Evolutionary conservation across 2,888 invertebrate genomes (phyloP), one percentile per base, ranked within the genome.

Genomic region (Dolichopus griseipennis): DNA sequence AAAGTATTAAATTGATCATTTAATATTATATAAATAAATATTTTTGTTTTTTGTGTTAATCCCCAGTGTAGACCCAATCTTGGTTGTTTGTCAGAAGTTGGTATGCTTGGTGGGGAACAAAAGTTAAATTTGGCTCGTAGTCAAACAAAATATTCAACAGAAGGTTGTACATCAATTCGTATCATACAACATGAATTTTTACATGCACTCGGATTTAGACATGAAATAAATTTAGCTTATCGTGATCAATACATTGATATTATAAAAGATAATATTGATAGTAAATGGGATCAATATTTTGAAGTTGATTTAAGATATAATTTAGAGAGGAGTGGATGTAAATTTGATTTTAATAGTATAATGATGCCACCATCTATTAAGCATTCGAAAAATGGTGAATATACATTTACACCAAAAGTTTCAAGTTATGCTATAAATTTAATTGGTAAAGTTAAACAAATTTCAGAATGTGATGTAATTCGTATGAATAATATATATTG

Each of bases 321-420:
- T n/a, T 83, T 87, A 0, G 82, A 85, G 65, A 86, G 85, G 43
- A 90, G 83, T 75, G 88, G 87, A 1, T 84, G 90, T 34, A 78
- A 82, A 0, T 91, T 91, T 74, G 91, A 91, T 77, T 91, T 88
- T 76, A 84, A 85, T 72, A 91, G 90, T 72, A 88, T 91, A 2
- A 89, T 91, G 90, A 91, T 91, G 75, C 91, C 91, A 78, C 88
- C 89, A 0, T 83, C 85, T n/a, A 86, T 84, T 43, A 90, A 90
- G 0, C 91, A 91, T 79, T 88, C 90, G 0, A 84, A 76, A 69
- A 91, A 91, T 76, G 84, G 85, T 0, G 78, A 84, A 74, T 84
- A 86, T 65, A 91, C 91, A 0, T 89, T 91, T 67, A 82, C 85
- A 22, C 83, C 90, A 0, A 63, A 71, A 22, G 62, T 65, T 5